Evolutionary conservation across 2,113 vertebrate genomes (phyloP), one percentile per base, ranked within the genome.

Genomic region (Peucedramus taeniatus): DNA sequence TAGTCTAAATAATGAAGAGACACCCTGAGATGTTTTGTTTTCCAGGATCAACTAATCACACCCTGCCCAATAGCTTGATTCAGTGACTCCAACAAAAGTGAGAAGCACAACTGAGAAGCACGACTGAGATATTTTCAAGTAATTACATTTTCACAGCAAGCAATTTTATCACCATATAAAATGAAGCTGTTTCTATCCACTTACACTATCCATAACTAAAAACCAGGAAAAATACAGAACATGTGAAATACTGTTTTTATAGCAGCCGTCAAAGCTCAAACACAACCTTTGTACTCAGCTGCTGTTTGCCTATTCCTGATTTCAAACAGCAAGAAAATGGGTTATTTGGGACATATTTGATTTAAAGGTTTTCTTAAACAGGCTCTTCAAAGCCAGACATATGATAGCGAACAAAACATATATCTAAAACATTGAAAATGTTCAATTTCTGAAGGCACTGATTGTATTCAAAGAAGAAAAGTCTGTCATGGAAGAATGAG

Each of bases 71-170:
- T 4, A 90, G 39, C 44, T 78, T 89, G 82, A 92, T 75, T 95
- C 51, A 60, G 35, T 51, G 31, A 59, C 61, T 91, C 49, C 63
- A 83, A 78, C 2, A 18, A 60, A 80, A 77, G 63, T 61, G 82
- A 91, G 78, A 95, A 86, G 71, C 9, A 64, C 65, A 91, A 64
- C 61, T 65, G 78, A 96, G 83, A 92, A 85, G 82, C 17, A 78
- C 0, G 24, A 84, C 65, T 42, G 66, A 96, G 80, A 92, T 47
- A 56, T 74, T 87, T 85, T 87, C 40, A 85, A 61, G 92, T 70
- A 89, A 87, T 89, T 94, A 84, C 65, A 71, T 97, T 91, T 94
- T 93, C 87, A 95, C 72, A 91, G 89, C 47, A 87, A 78, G 35
- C 35, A 65, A 65, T 77, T 92, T 93, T 86, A 83, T 90, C 45